Conservation (phyloP, 2,888 invertebrate genomes). For the Diloba caeruleocephala region DNA sequence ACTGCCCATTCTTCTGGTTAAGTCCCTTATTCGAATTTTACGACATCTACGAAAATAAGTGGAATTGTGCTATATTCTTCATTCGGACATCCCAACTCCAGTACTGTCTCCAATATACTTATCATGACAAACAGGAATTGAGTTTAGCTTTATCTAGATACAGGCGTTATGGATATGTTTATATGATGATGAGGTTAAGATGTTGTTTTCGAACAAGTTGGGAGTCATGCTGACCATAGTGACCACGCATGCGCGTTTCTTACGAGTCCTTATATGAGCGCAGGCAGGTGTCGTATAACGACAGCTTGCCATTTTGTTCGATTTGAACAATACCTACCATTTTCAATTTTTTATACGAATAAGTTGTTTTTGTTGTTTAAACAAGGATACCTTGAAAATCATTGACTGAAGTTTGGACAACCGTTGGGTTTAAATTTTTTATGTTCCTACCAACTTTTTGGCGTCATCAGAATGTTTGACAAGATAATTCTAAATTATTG, state of each 20-base stretch:
- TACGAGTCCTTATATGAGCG: conserved; percentile 12
- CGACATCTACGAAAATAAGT: too few species aligned
- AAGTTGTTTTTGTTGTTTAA: conserved; percentile 13
- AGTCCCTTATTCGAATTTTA: too few species aligned
- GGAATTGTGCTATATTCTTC: too few species aligned
- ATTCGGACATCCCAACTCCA: too few species aligned
- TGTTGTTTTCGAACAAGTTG: conserved; percentile 20
- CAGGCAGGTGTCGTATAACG: conserved; percentile 28
- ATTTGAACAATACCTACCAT: conserved; percentile 9
- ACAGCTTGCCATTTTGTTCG: conserved; percentile 22
- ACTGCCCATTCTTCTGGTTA: too few species aligned
- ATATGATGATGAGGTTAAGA: conserved; percentile 1
- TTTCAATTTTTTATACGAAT: conserved; percentile 22
- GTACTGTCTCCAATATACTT: too few species aligned
- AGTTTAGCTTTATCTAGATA: too few species aligned
- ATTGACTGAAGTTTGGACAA: too few species aligned
- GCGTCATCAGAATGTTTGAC: conserved; percentile 58
- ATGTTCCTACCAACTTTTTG: neutral
- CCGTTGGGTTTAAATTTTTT: neutral
- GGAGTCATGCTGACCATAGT: conserved; percentile 2
- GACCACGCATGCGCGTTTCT: conserved; percentile 23
- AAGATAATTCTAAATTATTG: conserved; percentile 86
- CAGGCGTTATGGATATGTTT: too few species aligned
- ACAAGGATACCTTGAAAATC: neutral
- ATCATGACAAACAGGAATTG: too few species aligned